Base-by-base conservation (phyloP, 1,140 invertebrate species). In the Plutomurus gul region DNA sequence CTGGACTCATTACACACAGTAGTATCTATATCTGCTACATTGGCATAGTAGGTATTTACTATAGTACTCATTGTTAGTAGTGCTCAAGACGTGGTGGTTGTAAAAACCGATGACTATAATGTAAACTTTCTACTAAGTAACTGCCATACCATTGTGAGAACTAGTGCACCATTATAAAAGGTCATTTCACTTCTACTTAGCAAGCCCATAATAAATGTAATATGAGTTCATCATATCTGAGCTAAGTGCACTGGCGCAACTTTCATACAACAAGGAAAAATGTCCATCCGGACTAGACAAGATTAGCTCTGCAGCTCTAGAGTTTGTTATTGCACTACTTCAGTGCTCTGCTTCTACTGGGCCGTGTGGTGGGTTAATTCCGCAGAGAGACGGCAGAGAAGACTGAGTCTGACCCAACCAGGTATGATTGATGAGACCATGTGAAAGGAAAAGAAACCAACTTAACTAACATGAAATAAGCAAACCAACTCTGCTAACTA, bases 371-470 rank as follows among this genome's bases (percentile, higher is more conserved):
- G n/a, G n/a, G n/a, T n/a, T n/a, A n/a, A n/a, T n/a, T n/a, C n/a
- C n/a, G n/a, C n/a, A n/a, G n/a, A n/a, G n/a, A 20, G 3, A 49
- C 7, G 25, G 27, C 56, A 65, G 30, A n/a, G 5, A 27, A 60
- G 33, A 16, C 27, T 33, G 27, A 13, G 22, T 3, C n/a, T 20
- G n/a, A n/a, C 11, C n/a, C 8, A n/a, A 20, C 11, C 56, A 65
- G 56, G 56, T 65, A 65, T 65, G 56, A 65, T 65, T 65, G 56
- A 65, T 65, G 56, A 65, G 56, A n/a, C 11, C 4, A 27, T 16
- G 18, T 11, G 56, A 65, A 33, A 65, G 36, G 56, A 65, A 65
- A 65, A 8, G 25, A 65, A 16, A 65, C 39, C n/a, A 1, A 8
- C n/a, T 13, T 1, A 51, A 22, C 20, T 22, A 22, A 22, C 18